Evolutionary conservation across 2,113 vertebrate species (phyloP).

Genomic region (Oncorhynchus tshawytscha): DNA sequence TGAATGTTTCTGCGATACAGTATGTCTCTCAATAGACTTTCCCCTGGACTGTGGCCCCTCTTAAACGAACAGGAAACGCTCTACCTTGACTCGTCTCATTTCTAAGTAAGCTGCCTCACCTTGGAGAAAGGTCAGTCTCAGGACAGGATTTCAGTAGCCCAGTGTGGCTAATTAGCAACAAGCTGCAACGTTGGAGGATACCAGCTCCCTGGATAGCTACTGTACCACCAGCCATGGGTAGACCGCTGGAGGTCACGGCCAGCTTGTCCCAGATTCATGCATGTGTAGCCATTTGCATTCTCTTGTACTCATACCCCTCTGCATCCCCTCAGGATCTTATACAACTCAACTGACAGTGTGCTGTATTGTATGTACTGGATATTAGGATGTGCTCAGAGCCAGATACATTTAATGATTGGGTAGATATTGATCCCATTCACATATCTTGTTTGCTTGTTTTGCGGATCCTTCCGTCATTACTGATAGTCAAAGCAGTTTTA

Average conservation of each 20-base stretch:
- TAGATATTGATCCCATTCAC: neutral
- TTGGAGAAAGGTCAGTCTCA: conserved; percentile 72
- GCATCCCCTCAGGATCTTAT: conserved; percentile 32
- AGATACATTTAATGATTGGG: neutral
- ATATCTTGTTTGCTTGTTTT: neutral
- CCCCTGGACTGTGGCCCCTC: neutral
- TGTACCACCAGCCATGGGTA: conserved; percentile 20
- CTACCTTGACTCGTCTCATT: conserved; percentile 49
- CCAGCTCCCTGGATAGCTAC: conserved; percentile 52
- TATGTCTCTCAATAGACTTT: too few relatives aligned
- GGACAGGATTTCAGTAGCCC: conserved; percentile 62
- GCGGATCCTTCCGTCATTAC: too few relatives aligned
- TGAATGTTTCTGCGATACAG: too few relatives aligned
- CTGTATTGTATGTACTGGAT: neutral
- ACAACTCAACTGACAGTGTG: neutral
- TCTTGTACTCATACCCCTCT: conserved; percentile 32
- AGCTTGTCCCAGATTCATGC: conserved; percentile 55
- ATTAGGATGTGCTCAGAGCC: too few relatives aligned
- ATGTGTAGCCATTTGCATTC: conserved; percentile 48
- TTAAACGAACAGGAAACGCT: conserved; percentile 31
- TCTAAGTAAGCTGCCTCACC: conserved; percentile 58
- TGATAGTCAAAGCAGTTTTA: too few relatives aligned
- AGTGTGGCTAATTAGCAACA: conserved; percentile 66
- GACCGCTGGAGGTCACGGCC: conserved; percentile 49
- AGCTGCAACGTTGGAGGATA: conserved; percentile 39